These are phyloP conservation scores for Subacronicta megacephala DNA, from an alignment of 2,888 invertebrate genomes.

Conservation along the genomic window DNA sequence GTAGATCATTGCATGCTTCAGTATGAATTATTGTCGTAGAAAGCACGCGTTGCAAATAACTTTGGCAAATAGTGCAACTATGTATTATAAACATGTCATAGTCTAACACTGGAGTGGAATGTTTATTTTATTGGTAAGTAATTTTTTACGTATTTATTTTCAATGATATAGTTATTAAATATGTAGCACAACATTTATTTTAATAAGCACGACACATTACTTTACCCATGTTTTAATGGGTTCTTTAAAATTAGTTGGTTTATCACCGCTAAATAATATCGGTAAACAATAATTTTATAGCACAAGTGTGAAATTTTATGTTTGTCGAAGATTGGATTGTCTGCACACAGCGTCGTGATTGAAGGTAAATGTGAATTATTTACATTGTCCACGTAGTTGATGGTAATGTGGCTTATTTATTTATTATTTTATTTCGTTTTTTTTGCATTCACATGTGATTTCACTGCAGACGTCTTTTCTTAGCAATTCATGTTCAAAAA, in stretches of 20 bases:
- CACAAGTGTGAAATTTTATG: conserved; percentile 65
- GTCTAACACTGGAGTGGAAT: conserved; percentile 74
- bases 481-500: conserved; percentile 83
- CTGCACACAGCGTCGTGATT: conserved; percentile 60
- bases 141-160: conserved; percentile 69
- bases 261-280: conserved; percentile 60
- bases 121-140: conserved; percentile 77
- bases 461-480: conserved; percentile 86
- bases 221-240: conserved; percentile 65
- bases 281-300: conserved; percentile 54
- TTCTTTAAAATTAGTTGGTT: conserved; percentile 55
- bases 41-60: conserved; percentile 60
- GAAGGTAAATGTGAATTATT: conserved; percentile 80
- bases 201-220: conserved; percentile 74
- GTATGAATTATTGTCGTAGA: conserved; percentile 60
- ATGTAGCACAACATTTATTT: conserved; percentile 56
- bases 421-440: conserved; percentile 81
- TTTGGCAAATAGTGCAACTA: conserved; percentile 71
- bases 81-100: conserved; percentile 61
- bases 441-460: conserved; percentile 90
- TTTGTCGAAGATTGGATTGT: conserved; percentile 72
- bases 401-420: conserved; percentile 89
- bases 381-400: conserved; percentile 75
- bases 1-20: conserved; percentile 79
- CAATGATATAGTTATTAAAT: conserved; percentile 63